These are phyloP conservation scores for Melanostigma gelatinosum DNA, from an alignment of 2,113 vertebrate species.

Conservation along the genomic window DNA sequence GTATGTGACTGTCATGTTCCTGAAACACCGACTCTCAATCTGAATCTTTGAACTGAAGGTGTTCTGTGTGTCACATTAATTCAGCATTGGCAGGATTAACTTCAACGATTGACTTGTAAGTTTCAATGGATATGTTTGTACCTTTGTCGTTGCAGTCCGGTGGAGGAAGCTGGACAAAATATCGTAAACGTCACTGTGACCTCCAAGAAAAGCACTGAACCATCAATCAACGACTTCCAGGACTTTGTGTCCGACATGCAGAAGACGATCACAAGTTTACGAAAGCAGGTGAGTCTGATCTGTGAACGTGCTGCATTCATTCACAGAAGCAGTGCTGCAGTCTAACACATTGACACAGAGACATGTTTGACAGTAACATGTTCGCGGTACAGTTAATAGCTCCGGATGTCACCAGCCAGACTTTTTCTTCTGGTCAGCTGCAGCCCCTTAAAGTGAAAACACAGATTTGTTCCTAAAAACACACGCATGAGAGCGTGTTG, in stretches of 20 bases:
- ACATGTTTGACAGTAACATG: constrained; percentile 52
- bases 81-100: not conserved
- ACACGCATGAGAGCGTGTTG: too few relatives aligned
- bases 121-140: not conserved
- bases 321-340: not conserved
- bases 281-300: constrained; percentile 87
- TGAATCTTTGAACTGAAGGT: not conserved
- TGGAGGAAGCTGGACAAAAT: constrained; percentile 61
- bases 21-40: not conserved
- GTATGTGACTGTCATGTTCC: not conserved
- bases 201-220: constrained; percentile 75
- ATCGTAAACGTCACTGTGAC: constrained; percentile 80
- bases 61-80: not conserved
- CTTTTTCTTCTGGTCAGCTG: not conserved
- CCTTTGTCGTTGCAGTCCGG: constrained; percentile 71
- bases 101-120: too few relatives aligned
- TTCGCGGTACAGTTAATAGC: constrained; percentile 29
- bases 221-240: constrained; percentile 87
- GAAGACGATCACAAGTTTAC: constrained; percentile 93
- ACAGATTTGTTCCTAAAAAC: too few relatives aligned
- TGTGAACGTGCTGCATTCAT: not conserved
- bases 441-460: not conserved
- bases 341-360: constrained; percentile 16
- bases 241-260: constrained; percentile 96
- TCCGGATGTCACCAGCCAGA: constrained; percentile 1